A percentile compares a stretch with the other conserved stretches of the same genome.
These are phyloP conservation scores for Tetragnatha versicolor DNA, from an alignment of 1,140 invertebrate genomes.

Conservation along the genomic window DNA sequence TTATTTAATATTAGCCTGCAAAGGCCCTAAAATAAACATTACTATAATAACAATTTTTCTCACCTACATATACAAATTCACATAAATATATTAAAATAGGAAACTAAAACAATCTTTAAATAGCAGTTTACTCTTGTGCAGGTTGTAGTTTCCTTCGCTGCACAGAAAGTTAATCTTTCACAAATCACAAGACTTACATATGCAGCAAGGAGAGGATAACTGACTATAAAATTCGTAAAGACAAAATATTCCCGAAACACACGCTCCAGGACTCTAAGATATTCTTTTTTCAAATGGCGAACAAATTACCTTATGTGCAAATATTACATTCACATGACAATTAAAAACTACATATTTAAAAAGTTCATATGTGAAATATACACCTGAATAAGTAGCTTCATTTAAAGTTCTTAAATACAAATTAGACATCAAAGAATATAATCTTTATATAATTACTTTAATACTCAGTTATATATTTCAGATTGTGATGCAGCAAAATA, in stretches of 20 bases:
- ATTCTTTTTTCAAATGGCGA: slow-evolving; percentile 54
- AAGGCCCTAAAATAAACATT: slow-evolving; percentile 50
- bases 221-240: slow-evolving; percentile 54
- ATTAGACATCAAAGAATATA: slow-evolving; percentile 56
- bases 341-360: slow-evolving; percentile 54
- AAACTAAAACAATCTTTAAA: slow-evolving; percentile 55
- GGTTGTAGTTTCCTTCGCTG: slow-evolving; percentile 40
- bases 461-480: slow-evolving; percentile 43
- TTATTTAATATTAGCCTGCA: slow-evolving; percentile 24
- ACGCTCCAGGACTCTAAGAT: slow-evolving; percentile 42
- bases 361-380: slow-evolving; percentile 49
- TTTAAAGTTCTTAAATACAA: slow-evolving; percentile 51
- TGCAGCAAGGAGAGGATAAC: slow-evolving; percentile 45
- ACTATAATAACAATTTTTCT: slow-evolving; percentile 47
- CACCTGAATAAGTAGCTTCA: slow-evolving; percentile 52
- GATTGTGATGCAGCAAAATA: slow-evolving; percentile 56
- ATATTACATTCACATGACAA: slow-evolving; percentile 53
- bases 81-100: slow-evolving; percentile 52
- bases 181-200: slow-evolving; percentile 51
- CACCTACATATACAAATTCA: slow-evolving; percentile 46
- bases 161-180: slow-evolving; percentile 50
- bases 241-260: slow-evolving; percentile 46
- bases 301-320: slow-evolving; percentile 50
- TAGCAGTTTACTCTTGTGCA: slow-evolving; percentile 50
- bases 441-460: slow-evolving; percentile 53